Evolutionary conservation across 2,113 vertebrate species (phyloP).

Genomic region (Tenrec ecaudatus): DNA sequence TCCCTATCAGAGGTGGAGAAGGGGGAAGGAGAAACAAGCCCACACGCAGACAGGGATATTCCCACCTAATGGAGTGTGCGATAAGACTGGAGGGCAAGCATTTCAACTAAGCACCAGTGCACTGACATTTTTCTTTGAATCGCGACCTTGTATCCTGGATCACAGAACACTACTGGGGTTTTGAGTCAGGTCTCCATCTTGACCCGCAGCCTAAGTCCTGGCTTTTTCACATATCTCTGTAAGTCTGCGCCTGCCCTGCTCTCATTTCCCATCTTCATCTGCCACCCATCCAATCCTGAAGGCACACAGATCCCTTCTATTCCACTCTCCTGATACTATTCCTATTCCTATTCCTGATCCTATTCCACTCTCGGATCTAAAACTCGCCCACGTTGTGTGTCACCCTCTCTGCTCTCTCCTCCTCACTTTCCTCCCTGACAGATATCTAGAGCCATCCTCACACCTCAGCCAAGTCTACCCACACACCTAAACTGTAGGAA

Average conservation of each 20-base stretch:
- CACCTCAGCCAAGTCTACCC: not conserved
- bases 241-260: fast-evolving
- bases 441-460: not conserved
- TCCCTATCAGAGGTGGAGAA: not conserved
- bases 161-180: not conserved
- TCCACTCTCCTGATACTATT: not conserved
- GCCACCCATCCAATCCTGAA: no score
- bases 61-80: not conserved
- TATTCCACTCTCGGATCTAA: no score
- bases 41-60: fast-evolving
- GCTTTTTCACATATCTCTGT: not conserved
- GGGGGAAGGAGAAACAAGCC: not conserved
- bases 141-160: not conserved
- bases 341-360: no score
- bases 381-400: no score
- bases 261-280: not conserved
- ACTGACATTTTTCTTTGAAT: not conserved
- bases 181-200: not conserved
- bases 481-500: not conserved
- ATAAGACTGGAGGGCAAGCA: not conserved
- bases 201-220: not conserved
- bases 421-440: no score
- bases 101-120: not conserved
- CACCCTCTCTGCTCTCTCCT: not conserved
- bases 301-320: not conserved